Evolutionary conservation across 2,888 invertebrate species (phyloP).

Genomic region (Trichogramma dendrolimi): DNA sequence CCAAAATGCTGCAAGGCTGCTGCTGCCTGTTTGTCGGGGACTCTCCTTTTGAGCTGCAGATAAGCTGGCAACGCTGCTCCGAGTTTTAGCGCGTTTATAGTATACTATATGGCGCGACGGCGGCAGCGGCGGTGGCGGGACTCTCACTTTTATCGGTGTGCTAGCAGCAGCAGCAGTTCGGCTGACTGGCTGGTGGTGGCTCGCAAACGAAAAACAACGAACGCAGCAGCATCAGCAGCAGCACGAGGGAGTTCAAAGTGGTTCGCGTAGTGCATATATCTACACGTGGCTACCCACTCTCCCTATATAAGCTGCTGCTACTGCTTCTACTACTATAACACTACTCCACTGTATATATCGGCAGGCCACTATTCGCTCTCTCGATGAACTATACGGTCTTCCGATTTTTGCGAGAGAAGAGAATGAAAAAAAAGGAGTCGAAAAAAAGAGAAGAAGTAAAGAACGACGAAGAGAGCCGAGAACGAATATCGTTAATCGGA

Average conservation of each 20-base stretch:
- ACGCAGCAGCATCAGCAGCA: constrained; percentile 9
- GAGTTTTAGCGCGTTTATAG: constrained; percentile 6
- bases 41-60: constrained; percentile 13
- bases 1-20: constrained; percentile 10
- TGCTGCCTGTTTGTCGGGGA: constrained; percentile 7
- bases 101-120: constrained; percentile 20
- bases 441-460: too few species aligned
- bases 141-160: constrained; percentile 24
- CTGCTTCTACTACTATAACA: neutral
- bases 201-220: too few species aligned
- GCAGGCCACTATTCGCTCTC: constrained; percentile 15
- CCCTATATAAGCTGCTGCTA: neutral
- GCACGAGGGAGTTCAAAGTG: neutral
- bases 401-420: constrained; percentile 13
- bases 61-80: constrained; percentile 25
- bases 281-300: neutral
- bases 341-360: neutral
- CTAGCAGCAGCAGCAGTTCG: constrained; percentile 4
- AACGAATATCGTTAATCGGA: constrained; percentile 29
- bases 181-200: neutral
- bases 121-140: constrained; percentile 8
- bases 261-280: too few species aligned
- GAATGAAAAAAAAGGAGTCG: neutral
- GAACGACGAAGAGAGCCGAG: neutral
- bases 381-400: constrained; percentile 17